Evolutionary conservation across 2,113 vertebrate genomes (phyloP), one percentile per base, ranked within the genome.

Genomic region (Theristicus caerulescens): DNA sequence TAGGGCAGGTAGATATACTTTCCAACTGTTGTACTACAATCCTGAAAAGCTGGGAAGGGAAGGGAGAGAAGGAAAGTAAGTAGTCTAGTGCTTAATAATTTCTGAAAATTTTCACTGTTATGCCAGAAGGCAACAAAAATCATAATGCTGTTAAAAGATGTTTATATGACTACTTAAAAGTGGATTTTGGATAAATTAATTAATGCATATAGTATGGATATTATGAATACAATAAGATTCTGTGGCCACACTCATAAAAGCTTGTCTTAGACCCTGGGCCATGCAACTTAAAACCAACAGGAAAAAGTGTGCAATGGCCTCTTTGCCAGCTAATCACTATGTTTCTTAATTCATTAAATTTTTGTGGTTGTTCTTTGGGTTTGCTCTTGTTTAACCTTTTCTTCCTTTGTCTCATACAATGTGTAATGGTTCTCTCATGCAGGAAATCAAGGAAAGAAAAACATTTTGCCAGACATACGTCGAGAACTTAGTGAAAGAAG

Each of bases 391-490:
- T 61, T 46, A 70, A 59, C 11, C 12, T 71, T 79, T 73, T 86
- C 36, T 27, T 11, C 32, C 27, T 77, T 67, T 84, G 44, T 73
- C 51, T 86, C 32, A 61, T 5, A 12, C 40, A 12, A 62, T 40
- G 16, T 81, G 13, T 83, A 47, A 85, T 82, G 78, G 5, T 87
- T 92, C 82, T 97, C n/a, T 82, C 55, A 13, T 76, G 88, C 89
- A 98, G 98, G 98, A 98, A 95, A 97, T 98, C 85, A 98, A 98
- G 94, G 98, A 98, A 61, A 98, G 98, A 88, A 98, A 98, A 97
- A 70, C 96, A 65, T 98, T 98, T 97, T 98, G 99, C 92, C 98
- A 98, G 86, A 97, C 97, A 40, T 99, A 99, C 24, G 86, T 99
- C 29, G 98, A 98, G 85, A 98, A 97, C 92, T 97, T 99, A 67